These are phyloP conservation scores for Macroramphosus scolopax DNA, from an alignment of 2,797 vertebrate genomes.

Conservation along the genomic window DNA sequence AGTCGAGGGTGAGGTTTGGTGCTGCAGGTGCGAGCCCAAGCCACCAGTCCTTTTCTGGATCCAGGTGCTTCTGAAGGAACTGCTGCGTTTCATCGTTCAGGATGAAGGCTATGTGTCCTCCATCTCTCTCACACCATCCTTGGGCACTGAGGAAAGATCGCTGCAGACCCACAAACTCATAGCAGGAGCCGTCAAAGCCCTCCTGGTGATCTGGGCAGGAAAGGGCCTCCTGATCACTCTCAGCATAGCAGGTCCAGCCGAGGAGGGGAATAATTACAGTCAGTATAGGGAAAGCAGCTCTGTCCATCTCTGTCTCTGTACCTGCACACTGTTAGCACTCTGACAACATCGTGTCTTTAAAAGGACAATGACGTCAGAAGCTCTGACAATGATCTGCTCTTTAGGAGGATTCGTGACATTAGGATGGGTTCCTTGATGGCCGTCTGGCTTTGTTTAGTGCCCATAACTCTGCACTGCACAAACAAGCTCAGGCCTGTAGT, in stretches of 20 bases:
- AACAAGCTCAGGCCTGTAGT: slow-evolving; percentile 46
- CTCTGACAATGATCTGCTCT: slow-evolving; percentile 32
- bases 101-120: slow-evolving; percentile 89
- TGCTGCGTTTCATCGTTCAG: slow-evolving; percentile 84
- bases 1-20: slow-evolving; percentile 72
- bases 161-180: slow-evolving; percentile 84
- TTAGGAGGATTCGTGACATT: slow-evolving; percentile 40
- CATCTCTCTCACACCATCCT: slow-evolving; percentile 88
- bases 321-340: slow-evolving; percentile 37
- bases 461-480: slow-evolving; percentile 56
- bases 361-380: slow-evolving; percentile 59
- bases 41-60: slow-evolving; percentile 87
- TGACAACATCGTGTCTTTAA: slow-evolving; percentile 62
- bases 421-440: slow-evolving; percentile 22
- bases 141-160: slow-evolving; percentile 81
- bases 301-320: slow-evolving; percentile 67
- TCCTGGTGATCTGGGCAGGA: slow-evolving; percentile 82
- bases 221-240: slow-evolving; percentile 44
- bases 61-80: slow-evolving; percentile 85
- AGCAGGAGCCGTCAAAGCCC: slow-evolving; percentile 85
- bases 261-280: slow-evolving; percentile 52
- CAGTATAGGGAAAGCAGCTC: slow-evolving; percentile 23
- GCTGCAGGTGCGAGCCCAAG: slow-evolving; percentile 82
- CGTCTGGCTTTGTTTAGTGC: slow-evolving; percentile 61
- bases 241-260: slow-evolving; percentile 34